A percentile compares a stretch with the other conserved stretches of the same genome.
Evolutionary conservation across 2,113 vertebrate species (phyloP).

Genomic region (Cercopithecus mona): DNA sequence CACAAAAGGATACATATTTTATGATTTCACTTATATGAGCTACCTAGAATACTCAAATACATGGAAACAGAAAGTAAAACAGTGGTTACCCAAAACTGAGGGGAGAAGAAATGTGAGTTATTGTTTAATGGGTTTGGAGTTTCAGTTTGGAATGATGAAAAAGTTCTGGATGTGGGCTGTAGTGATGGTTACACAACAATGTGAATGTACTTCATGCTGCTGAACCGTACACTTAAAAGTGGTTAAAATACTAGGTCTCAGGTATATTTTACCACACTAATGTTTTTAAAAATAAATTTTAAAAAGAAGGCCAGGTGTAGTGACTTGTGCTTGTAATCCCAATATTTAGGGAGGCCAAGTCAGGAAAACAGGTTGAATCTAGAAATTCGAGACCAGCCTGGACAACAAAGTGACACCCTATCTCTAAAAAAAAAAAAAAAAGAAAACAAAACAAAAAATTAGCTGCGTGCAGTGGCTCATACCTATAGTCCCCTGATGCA

Average conservation of each 20-base stretch:
- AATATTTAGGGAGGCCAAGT: too few relatives aligned
- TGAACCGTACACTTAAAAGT: background rate
- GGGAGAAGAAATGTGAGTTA: background rate
- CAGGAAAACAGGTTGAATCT: too few relatives aligned
- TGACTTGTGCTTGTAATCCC: too few relatives aligned
- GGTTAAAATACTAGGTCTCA: background rate
- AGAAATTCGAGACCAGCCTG: too few relatives aligned
- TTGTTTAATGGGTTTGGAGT: background rate
- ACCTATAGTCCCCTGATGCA: too few relatives aligned
- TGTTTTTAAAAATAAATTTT: background rate
- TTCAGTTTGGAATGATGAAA: background rate
- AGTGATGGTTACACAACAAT: background rate
- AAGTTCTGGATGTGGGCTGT: background rate
- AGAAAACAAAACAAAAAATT: too few relatives aligned
- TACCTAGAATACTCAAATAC: background rate
- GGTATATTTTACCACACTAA: background rate
- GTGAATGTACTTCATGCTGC: background rate
- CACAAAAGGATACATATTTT: background rate
- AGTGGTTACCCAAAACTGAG: background rate
- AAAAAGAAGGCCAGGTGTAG: background rate
- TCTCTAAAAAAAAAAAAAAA: too few relatives aligned
- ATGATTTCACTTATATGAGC: background rate
- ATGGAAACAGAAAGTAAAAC: background rate
- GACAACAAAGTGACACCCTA: too few relatives aligned
- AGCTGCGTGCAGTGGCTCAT: too few relatives aligned